These are phyloP conservation scores for Ennomos erosarius DNA, from an alignment of 2,888 invertebrate species.

Conservation along the genomic window DNA sequence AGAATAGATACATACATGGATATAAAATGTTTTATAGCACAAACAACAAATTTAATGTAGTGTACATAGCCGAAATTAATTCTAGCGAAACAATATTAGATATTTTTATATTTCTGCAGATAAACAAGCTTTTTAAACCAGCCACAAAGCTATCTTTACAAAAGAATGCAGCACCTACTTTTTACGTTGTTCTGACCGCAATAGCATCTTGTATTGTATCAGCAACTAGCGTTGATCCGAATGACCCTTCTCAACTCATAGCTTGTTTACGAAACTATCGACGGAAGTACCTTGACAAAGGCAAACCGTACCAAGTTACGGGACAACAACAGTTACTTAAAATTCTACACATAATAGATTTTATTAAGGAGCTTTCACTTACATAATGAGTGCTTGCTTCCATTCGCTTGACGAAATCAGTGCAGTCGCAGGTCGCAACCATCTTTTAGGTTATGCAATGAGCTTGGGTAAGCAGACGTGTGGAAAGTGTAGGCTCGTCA, in stretches of 20 bases:
- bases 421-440: slow-evolving; percentile 61
- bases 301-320: slow-evolving; percentile 15
- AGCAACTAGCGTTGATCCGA: slow-evolving; percentile 1
- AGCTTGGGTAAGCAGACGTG: slow-evolving; percentile 59
- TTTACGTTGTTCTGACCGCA: too few relatives aligned
- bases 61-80: too few relatives aligned
- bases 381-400: slow-evolving; percentile 66
- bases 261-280: slow-evolving; percentile 26
- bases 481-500: slow-evolving; percentile 49
- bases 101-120: too few relatives aligned
- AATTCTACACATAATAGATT: slow-evolving; percentile 50
- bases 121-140: too few relatives aligned
- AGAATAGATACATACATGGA: too few relatives aligned
- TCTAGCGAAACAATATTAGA: too few relatives aligned
- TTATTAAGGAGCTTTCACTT: slow-evolving; percentile 73
- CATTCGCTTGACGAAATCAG: slow-evolving; percentile 76
- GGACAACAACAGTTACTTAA: slow-evolving; percentile 32
- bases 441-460: slow-evolving; percentile 61
- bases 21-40: too few relatives aligned
- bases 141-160: too few relatives aligned
- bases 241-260: slow-evolving; percentile 13
- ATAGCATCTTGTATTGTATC: background rate
- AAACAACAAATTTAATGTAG: too few relatives aligned
- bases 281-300: slow-evolving; percentile 27
- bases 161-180: too few relatives aligned